These are phyloP conservation scores for Drosophila peninsularis DNA, from an alignment of 2,888 invertebrate species.

Conservation along the genomic window DNA sequence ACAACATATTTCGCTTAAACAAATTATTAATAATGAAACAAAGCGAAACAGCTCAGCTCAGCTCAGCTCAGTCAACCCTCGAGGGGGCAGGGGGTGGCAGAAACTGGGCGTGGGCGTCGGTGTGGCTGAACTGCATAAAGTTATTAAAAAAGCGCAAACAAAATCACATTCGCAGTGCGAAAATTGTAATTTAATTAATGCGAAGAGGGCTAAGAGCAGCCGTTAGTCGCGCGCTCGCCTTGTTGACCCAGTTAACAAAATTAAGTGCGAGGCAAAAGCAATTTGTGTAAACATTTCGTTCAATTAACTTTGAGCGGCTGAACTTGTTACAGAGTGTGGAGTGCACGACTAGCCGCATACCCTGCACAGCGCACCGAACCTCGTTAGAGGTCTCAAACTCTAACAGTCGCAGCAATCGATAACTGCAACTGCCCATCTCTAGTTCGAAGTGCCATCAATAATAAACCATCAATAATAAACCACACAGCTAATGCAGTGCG, in stretches of 20 bases:
- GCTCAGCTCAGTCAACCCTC: neutral
- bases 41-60: neutral
- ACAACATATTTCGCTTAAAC: slow-evolving; percentile 10
- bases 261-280: no score
- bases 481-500: no score
- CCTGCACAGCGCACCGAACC: no score
- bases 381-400: no score
- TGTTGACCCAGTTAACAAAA: slow-evolving; percentile 3
- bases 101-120: slow-evolving; percentile 2
- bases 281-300: neutral
- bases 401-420: no score
- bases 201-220: neutral
- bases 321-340: no score
- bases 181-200: neutral
- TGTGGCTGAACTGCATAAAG: neutral
- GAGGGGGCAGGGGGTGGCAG: no score
- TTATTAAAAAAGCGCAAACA: neutral
- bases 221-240: neutral
- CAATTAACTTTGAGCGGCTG: slow-evolving; percentile 2
- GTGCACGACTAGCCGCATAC: neutral
- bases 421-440: no score
- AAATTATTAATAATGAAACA: slow-evolving; percentile 5
- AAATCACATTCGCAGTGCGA: neutral
- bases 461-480: no score
- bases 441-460: no score